These are phyloP conservation scores for Eupsilia transversa DNA, from an alignment of 2,888 invertebrate genomes.

Conservation along the genomic window DNA sequence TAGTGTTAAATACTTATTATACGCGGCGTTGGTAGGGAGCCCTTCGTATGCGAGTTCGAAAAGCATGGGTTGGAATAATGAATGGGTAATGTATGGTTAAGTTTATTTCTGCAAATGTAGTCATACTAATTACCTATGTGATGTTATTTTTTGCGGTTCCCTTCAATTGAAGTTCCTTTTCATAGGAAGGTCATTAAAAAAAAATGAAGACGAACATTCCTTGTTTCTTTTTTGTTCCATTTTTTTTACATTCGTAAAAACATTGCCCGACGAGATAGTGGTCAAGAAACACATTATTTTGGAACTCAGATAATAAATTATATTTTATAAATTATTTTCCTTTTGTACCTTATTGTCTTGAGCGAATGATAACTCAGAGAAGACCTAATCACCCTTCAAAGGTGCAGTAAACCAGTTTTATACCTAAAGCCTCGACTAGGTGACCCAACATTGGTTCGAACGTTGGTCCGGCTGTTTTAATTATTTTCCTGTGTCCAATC, in stretches of 20 bases:
- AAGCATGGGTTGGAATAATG: too few relatives aligned
- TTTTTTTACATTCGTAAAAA: background rate
- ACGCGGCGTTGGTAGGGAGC: too few relatives aligned
- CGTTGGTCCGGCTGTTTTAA: background rate
- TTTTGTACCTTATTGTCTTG: background rate
- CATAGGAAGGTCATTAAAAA: background rate
- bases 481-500: background rate
- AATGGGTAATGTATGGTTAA: too few relatives aligned
- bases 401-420: too few relatives aligned
- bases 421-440: background rate
- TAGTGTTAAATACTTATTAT: too few relatives aligned
- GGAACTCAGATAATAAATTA: background rate
- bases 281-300: background rate
- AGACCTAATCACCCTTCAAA: background rate
- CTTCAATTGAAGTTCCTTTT: too few relatives aligned
- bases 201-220: background rate
- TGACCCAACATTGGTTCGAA: background rate
- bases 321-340: background rate
- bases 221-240: background rate
- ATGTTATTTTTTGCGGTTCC: too few relatives aligned
- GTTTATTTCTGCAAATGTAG: too few relatives aligned
- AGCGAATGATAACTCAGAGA: background rate
- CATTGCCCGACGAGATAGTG: too few relatives aligned
- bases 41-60: too few relatives aligned
- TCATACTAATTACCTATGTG: too few relatives aligned